Percentiles rank a stretch among this genome's conserved stretches.
phyloP scores from a whole-genome alignment of 2,113 vertebrate genomes.

The Acanthochromis polyacanthus region DNA sequence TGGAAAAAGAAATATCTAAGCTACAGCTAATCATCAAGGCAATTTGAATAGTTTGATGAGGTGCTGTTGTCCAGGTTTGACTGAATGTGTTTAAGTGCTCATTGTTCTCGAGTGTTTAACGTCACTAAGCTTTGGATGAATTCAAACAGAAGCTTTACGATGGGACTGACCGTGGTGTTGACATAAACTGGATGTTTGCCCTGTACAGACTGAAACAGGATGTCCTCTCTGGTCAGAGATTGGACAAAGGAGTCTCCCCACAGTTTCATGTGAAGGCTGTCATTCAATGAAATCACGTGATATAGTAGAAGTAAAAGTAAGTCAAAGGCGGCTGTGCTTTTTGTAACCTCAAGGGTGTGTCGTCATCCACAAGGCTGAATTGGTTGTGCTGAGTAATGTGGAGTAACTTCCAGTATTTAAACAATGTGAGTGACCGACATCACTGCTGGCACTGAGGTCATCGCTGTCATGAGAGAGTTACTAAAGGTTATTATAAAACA shows the following conservation, averaged over 20 bases:
- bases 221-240: conserved; percentile 18
- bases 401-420: conserved; percentile 4
- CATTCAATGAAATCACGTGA: not conserved
- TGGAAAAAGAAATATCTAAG: no score
- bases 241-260: conserved; percentile 37
- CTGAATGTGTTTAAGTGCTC: not conserved
- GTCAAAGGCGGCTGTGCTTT: conserved; percentile 4
- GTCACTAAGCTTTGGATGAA: not conserved
- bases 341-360: not conserved
- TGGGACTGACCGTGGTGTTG: not conserved
- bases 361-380: not conserved
- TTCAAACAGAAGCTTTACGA: not conserved
- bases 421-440: not conserved
- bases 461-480: not conserved
- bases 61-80: not conserved
- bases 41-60: not conserved
- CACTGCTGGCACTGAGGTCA: not conserved
- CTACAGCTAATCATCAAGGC: no score
- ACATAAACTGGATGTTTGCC: conserved; percentile 29
- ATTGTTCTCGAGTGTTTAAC: not conserved
- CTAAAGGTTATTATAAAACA: no score
- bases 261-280: not conserved
- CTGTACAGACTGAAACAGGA: conserved; percentile 44
- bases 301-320: not conserved
- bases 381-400: not conserved